phyloP scores from a whole-genome alignment of 92 coral and sea anemone species.

The Phenganax marumi region DNA sequence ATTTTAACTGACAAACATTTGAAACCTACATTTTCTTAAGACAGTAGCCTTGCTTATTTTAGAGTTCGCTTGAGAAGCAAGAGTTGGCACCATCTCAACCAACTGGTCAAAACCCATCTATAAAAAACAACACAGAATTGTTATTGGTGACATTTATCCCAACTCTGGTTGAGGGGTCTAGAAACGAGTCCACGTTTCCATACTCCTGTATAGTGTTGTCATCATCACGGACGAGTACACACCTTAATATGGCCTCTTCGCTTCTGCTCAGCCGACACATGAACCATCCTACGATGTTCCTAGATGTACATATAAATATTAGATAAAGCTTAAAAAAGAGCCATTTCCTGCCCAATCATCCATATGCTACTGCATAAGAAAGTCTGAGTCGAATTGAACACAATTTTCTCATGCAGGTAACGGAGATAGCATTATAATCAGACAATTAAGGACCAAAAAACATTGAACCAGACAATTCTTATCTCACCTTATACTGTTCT shows the following conservation, averaged over 20 bases:
- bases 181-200: not conserved
- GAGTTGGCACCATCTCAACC: conserved; percentile 77
- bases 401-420: no score
- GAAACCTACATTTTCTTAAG: conserved; percentile 77
- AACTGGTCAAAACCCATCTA: conserved; percentile 98
- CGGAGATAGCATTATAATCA: no score
- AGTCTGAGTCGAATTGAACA: no score
- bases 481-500: conserved; percentile 28
- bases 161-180: not conserved
- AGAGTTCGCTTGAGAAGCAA: conserved; percentile 75
- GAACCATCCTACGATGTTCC: conserved; percentile 93
- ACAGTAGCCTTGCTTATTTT: conserved; percentile 97
- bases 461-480: not conserved
- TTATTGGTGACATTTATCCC: not conserved
- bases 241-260: conserved; percentile 94
- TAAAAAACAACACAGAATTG: not conserved
- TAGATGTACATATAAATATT: conserved; percentile 11
- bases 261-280: conserved; percentile 96
- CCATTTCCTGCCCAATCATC: no score
- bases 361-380: no score
- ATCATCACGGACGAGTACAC: not conserved
- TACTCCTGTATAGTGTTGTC: no score
- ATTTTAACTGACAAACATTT: no score
- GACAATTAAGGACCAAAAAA: not conserved
- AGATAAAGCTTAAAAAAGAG: no score